Evolutionary conservation across 2,797 vertebrate genomes (phyloP).

Genomic region (Trichosurus vulpecula): DNA sequence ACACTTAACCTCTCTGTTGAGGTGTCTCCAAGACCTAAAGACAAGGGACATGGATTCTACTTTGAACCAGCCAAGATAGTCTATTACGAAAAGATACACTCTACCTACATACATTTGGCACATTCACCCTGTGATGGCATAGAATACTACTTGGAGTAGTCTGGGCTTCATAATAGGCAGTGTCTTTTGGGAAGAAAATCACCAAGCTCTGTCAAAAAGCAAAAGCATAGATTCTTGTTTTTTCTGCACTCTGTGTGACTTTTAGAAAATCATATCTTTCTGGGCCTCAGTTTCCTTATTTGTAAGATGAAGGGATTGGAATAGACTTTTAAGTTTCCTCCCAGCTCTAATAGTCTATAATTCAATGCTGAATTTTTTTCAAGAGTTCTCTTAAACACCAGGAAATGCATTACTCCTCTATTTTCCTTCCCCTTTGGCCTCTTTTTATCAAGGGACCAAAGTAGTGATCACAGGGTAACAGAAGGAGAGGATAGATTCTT

Average conservation of each 20-base stretch:
- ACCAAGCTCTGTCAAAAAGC: neutral
- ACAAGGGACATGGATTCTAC: neutral
- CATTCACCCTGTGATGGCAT: neutral
- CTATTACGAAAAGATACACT: neutral
- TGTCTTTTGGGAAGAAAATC: neutral
- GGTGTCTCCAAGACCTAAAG: neutral
- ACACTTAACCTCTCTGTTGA: neutral
- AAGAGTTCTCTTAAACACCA: neutral
- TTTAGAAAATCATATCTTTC: neutral
- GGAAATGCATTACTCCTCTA: neutral
- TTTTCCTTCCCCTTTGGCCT: neutral
- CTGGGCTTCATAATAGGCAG: neutral
- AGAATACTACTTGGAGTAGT: neutral
- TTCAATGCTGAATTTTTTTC: neutral
- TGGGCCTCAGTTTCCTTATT: neutral
- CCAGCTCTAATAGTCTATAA: neutral
- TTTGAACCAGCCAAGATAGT: neutral
- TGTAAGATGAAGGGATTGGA: neutral
- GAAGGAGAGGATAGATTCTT: neutral
- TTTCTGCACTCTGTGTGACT: neutral
- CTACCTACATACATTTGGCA: neutral
- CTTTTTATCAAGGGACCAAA: conserved; percentile 20
- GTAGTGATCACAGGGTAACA: conserved; percentile 19
- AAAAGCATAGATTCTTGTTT: neutral
- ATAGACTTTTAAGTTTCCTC: neutral